A percentile compares a stretch with the other conserved stretches of the same genome.
These are phyloP conservation scores for Austrolebias charrua DNA, from an alignment of 2,797 vertebrate genomes.

Conservation along the genomic window DNA sequence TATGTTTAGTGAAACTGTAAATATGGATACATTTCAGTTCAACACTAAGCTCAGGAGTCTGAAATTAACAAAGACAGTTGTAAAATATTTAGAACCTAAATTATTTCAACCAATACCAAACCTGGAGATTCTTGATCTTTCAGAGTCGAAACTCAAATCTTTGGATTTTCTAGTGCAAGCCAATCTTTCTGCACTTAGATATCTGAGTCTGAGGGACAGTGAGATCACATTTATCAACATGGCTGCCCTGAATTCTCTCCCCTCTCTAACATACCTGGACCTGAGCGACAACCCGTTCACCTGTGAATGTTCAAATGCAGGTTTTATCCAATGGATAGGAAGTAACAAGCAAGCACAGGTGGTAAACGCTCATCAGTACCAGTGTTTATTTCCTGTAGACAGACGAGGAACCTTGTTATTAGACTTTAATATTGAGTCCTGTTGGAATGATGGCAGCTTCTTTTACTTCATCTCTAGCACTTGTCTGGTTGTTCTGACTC, in stretches of 20 bases:
- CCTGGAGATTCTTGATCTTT: conserved; percentile 29
- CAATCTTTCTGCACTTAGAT: conserved; percentile 9
- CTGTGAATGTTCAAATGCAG: conserved; percentile 63
- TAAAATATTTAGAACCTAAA: conserved; percentile 11
- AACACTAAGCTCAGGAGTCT: conserved; percentile 19
- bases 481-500: conserved; percentile 35
- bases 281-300: conserved; percentile 50
- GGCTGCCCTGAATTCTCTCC: neutral
- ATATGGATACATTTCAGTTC: conserved; percentile 10
- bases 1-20: neutral
- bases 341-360: conserved; percentile 60
- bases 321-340: conserved; percentile 59
- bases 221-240: conserved; percentile 24
- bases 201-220: conserved; percentile 21
- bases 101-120: conserved; percentile 30
- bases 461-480: conserved; percentile 51
- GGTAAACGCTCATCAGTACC: conserved; percentile 24
- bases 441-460: conserved; percentile 29
- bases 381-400: conserved; percentile 33
- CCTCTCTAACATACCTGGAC: conserved; percentile 49
- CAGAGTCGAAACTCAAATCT: conserved; percentile 20
- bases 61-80: neutral
- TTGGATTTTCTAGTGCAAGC: conserved; percentile 22
- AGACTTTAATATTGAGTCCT: conserved; percentile 45
- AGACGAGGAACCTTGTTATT: conserved; percentile 37